A percentile compares a stretch with the other conserved stretches of the same genome.
Evolutionary conservation across 2,113 vertebrate species (phyloP).

Genomic region (Pomatorhinus ruficollis): DNA sequence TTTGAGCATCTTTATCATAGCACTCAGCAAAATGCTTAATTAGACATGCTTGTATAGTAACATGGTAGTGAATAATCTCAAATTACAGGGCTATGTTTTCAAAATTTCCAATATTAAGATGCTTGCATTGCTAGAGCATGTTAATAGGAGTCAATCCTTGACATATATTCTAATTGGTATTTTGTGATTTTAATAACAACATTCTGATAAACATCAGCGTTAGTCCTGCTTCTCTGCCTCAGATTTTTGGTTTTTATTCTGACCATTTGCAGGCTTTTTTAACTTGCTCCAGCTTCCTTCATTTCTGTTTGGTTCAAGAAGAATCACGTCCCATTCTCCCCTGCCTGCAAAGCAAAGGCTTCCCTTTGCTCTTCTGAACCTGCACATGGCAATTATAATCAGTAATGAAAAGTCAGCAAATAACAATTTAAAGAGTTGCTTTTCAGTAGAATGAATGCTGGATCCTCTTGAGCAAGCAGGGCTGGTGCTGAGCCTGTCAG

Average conservation of each 20-base stretch:
- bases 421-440: background rate
- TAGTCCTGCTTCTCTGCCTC: background rate
- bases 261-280: background rate
- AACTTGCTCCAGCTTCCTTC: background rate
- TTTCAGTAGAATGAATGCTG: background rate
- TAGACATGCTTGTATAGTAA: background rate
- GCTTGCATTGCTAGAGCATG: background rate
- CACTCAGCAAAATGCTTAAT: constrained; percentile 11
- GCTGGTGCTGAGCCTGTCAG: constrained; percentile 18
- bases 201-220: background rate
- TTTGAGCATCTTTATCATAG: background rate
- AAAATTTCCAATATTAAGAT: background rate
- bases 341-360: background rate
- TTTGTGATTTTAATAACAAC: background rate
- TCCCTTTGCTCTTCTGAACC: constrained; percentile 8
- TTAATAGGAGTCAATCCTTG: background rate
- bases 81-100: background rate
- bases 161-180: background rate
- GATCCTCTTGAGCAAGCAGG: background rate
- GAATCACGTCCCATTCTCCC: background rate
- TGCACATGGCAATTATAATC: constrained; percentile 21
- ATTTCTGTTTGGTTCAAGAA: background rate
- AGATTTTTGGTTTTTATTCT: background rate
- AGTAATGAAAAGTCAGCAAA: constrained; percentile 34
- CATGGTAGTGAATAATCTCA: background rate